Percentiles rank a stretch among this genome's conserved stretches.
phyloP scores from a whole-genome alignment of 2,797 vertebrate species.

The Rhyacichthys aspro region DNA sequence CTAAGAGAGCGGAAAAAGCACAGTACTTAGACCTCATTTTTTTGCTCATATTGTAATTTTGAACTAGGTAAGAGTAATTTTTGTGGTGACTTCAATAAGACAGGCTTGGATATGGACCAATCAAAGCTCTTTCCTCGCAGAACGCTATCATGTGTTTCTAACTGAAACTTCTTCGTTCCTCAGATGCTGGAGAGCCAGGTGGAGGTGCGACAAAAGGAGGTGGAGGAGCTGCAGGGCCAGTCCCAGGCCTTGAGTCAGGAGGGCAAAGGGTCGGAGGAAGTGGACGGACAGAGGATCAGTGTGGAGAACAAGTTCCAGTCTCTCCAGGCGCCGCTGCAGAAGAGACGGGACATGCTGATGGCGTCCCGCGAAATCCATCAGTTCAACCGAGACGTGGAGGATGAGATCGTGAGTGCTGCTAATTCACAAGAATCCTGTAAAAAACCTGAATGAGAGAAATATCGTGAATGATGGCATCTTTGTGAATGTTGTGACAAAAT shows the following conservation, averaged over 20 bases:
- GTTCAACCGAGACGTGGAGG: constrained; percentile 94
- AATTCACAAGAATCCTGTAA: no score
- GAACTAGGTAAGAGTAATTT: no score
- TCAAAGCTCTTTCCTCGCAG: not conserved
- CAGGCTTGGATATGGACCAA: not conserved
- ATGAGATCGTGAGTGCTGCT: constrained; percentile 89
- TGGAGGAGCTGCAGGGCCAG: constrained; percentile 89
- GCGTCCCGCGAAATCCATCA: constrained; percentile 94
- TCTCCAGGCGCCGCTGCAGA: constrained; percentile 85
- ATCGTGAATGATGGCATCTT: no score
- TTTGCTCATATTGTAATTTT: no score
- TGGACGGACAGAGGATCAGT: constrained; percentile 85
- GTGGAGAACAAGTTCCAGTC: constrained; percentile 89
- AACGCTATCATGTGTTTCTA: not conserved
- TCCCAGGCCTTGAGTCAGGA: constrained; percentile 90
- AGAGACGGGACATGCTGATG: constrained; percentile 87
- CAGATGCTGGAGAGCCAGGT: constrained; percentile 96
- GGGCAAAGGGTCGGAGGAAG: constrained; percentile 91
- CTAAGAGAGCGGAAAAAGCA: no score
- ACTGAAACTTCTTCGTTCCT: not conserved
- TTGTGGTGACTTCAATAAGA: not conserved
- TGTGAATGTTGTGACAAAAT: no score
- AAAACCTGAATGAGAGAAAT: no score
- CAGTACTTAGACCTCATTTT: no score
- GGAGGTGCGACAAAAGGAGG: constrained; percentile 93